Evolutionary conservation across 2,113 vertebrate species (phyloP), one percentile per base, ranked within the genome.

Genomic region (Vireo altiloquus): DNA sequence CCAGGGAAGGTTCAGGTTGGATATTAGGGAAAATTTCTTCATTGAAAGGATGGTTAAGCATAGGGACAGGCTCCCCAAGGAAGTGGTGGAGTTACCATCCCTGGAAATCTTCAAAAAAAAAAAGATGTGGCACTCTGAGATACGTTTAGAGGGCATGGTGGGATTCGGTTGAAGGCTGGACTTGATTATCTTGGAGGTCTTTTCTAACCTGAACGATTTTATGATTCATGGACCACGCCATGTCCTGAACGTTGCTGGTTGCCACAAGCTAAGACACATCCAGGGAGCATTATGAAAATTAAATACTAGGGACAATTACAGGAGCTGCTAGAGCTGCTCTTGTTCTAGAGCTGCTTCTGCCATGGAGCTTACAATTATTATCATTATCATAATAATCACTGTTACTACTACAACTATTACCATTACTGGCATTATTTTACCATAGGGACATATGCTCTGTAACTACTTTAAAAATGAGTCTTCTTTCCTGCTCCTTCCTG

Each of bases 371-470:
- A 31, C 47, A 37, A 82, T 71, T 75, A 90, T 17, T 64, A 46
- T n/a, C 61, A 82, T 47, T 64, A 59, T 35, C 68, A 66, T 30
- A 75, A 87, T 54, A 47, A 79, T 47, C 42, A 69, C 4, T 83
- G 53, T 30, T 88, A 72, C 10, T 65, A 52, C 44, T 69, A 81
- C 39, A 52, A 40, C 61, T 60, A 60, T 59, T 69, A 65, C 3
- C 75, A 35, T 54, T 33, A 68, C 57, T 69, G 70, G 42, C 18
- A 61, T 95, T 77, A 77, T 78, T 94, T 94, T 74, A 89, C 7
- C 11, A 8, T 4, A 79, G 18, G 27, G 54, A 79, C 46, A 82
- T 37, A 59, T 39, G 49, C 8, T 94, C n/a, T 40, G 35, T 31
- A 46, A 56, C 19, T 19, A 18, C 40, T 89, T 42, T 46, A 47